Percentiles rank a stretch among this genome's conserved stretches.
These are phyloP conservation scores for Remorina albescens DNA, from an alignment of 2,797 vertebrate genomes.

Conservation along the genomic window DNA sequence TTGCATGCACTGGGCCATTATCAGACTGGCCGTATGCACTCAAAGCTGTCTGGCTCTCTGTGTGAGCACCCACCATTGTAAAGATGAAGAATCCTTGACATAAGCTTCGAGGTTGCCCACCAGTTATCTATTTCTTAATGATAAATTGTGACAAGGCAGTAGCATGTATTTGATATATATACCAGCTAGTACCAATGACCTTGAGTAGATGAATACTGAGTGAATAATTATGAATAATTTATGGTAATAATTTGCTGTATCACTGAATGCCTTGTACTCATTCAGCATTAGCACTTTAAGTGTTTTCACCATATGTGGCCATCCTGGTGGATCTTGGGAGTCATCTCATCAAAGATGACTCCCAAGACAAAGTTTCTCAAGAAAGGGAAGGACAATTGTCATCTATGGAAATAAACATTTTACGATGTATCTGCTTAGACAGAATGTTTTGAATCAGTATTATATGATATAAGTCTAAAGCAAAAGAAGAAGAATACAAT, in stretches of 20 bases:
- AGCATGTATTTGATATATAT: constrained; percentile 48
- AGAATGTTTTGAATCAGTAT: not conserved
- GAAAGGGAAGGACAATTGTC: not conserved
- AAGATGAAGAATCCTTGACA: constrained; percentile 61
- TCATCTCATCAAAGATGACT: constrained; percentile 21
- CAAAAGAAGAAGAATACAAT: not conserved
- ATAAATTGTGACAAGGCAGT: constrained; percentile 62
- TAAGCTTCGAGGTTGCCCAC: constrained; percentile 45
- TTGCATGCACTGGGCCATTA: constrained; percentile 43
- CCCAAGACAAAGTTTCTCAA: constrained; percentile 31
- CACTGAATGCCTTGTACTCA: constrained; percentile 50
- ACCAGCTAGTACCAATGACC: constrained; percentile 57
- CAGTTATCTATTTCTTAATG: constrained; percentile 45
- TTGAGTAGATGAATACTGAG: constrained; percentile 64
- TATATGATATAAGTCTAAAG: not conserved
- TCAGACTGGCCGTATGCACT: constrained; percentile 41
- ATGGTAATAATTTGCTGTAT: constrained; percentile 67
- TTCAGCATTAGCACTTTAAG: constrained; percentile 49
- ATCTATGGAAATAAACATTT: constrained; percentile 17
- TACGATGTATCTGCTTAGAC: not conserved
- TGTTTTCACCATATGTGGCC: constrained; percentile 41
- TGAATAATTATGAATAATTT: constrained; percentile 72
- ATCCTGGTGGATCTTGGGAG: constrained; percentile 18
- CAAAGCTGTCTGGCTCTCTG: constrained; percentile 36
- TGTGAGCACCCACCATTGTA: constrained; percentile 47